phyloP scores from a whole-genome alignment of 2,888 invertebrate species.

The Dione juno region DNA sequence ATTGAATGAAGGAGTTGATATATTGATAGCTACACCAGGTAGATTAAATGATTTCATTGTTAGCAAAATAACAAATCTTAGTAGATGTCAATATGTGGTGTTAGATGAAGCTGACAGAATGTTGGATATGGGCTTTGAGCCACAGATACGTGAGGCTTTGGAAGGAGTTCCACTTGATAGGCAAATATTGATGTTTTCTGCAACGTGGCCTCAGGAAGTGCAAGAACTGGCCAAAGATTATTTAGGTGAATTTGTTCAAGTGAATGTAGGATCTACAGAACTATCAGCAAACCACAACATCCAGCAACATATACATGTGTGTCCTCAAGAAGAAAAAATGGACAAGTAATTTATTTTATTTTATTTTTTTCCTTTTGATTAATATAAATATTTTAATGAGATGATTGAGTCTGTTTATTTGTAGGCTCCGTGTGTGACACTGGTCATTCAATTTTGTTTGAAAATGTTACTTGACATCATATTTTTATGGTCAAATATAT shows the following conservation, averaged over 20 bases:
- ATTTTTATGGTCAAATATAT: too few species aligned
- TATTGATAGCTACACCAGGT: slow-evolving; percentile 94
- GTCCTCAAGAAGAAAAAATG: slow-evolving; percentile 91
- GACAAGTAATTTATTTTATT: slow-evolving; percentile 56
- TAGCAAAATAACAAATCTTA: slow-evolving; percentile 86
- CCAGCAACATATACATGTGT: slow-evolving; percentile 91
- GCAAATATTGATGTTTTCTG: slow-evolving; percentile 98
- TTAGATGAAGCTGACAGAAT: slow-evolving; percentile 96
- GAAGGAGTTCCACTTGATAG: slow-evolving; percentile 95
- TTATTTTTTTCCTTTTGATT: too few species aligned
- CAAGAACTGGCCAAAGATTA: slow-evolving; percentile 95
- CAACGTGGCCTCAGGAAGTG: slow-evolving; percentile 99
- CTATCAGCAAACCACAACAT: slow-evolving; percentile 96
- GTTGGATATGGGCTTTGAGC: slow-evolving; percentile 99
- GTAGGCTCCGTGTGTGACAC: too few species aligned
- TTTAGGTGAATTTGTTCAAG: slow-evolving; percentile 93
- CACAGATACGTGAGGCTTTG: slow-evolving; percentile 95
- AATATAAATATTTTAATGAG: too few species aligned
- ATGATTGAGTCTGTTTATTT: too few species aligned
- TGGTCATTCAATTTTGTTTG: too few species aligned
- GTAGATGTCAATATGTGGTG: slow-evolving; percentile 91
- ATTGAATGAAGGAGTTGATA: slow-evolving; percentile 89
- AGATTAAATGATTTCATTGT: slow-evolving; percentile 92
- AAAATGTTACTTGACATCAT: too few species aligned
- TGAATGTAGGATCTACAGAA: slow-evolving; percentile 95